A percentile compares a stretch with the other conserved stretches of the same genome.
phyloP scores from a whole-genome alignment of 1,140 invertebrate species.

The Eupeodes corollae region DNA sequence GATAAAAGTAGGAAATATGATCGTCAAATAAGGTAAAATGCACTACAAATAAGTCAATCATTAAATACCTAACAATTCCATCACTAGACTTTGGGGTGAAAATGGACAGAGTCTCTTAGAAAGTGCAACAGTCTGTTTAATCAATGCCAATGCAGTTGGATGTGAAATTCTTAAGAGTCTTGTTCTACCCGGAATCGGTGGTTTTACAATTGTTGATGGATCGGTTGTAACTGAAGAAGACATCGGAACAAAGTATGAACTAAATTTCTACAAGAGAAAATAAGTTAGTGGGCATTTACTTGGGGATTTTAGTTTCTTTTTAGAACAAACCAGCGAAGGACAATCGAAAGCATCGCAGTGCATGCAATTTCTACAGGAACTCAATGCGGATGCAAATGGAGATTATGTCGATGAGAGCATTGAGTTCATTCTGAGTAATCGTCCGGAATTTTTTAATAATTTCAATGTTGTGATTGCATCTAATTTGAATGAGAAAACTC shows the following conservation, averaged over 20 bases:
- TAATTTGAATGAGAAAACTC: constrained; percentile 64
- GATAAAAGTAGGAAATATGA: constrained; percentile 44
- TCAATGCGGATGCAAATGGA: constrained; percentile 88
- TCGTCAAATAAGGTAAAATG: constrained; percentile 30
- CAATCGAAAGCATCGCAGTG: constrained; percentile 74
- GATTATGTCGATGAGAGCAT: constrained; percentile 83
- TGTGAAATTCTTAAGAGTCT: constrained; percentile 93
- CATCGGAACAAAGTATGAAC: constrained; percentile 75
- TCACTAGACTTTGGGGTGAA: constrained; percentile 84
- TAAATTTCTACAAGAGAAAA: background rate
- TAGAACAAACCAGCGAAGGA: constrained; percentile 67
- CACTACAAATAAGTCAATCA: background rate
- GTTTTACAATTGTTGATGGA: constrained; percentile 93
- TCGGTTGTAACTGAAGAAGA: constrained; percentile 78
- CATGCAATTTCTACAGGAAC: constrained; percentile 70
- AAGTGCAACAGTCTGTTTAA: constrained; percentile 78
- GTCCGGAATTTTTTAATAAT: constrained; percentile 77
- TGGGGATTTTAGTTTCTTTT: constrained; percentile 59
- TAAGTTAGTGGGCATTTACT: background rate
- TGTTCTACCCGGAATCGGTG: constrained; percentile 86
- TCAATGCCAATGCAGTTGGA: constrained; percentile 88
- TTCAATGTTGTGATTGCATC: constrained; percentile 86
- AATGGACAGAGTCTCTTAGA: constrained; percentile 87
- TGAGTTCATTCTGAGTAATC: constrained; percentile 72
- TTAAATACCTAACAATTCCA: background rate